Evolutionary conservation across 2,797 vertebrate genomes (phyloP), one percentile per base, ranked within the genome.

Genomic region (Bovichtus diacanthus): DNA sequence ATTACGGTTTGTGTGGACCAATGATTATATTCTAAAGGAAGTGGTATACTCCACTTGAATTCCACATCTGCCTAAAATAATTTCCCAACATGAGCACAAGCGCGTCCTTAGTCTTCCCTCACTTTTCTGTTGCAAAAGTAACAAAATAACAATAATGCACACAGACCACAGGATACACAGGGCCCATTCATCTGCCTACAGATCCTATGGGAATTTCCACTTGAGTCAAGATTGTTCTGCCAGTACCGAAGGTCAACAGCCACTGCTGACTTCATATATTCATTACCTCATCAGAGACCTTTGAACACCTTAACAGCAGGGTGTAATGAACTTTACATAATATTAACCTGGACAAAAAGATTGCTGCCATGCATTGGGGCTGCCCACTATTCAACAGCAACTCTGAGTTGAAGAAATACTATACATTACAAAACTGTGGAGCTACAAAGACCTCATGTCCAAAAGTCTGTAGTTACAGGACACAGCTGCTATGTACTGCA

Each of bases 251-350:
- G 54, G 66, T 77, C 62, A 62, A 68, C 50, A 72, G 41, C 9
- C 25, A 61, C 25, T 63, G 78, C 66, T 54, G 41, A 67, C 49
- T 43, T 72, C 64, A 81, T 51, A 43, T 25, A 78, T 23, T 73
- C 21, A 62, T 70, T 58, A 63, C 51, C 21, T 76, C 68, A 70
- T 34, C 7, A 55, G 10, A 65, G 76, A 90, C 82, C 88, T 90
- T 83, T 82, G 88, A 90, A 66, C 80, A 51, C 58, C 50, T 59
- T 10, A 71, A 72, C 41, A 63, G 44, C 31, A 63, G 44, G 29
- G 49, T 46, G 51, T 56, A 21, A 76, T 39, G 38, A 54, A 58
- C 47, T 65, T 82, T 71, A 58, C 36, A 46, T 72, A 68, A 83
- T 38, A 76, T 71, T 62, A 64, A 60, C n/a, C 18, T 21, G 9